Base-by-base conservation (phyloP, 2,113 vertebrate species). In the Hippocampus barbouri region DNA sequence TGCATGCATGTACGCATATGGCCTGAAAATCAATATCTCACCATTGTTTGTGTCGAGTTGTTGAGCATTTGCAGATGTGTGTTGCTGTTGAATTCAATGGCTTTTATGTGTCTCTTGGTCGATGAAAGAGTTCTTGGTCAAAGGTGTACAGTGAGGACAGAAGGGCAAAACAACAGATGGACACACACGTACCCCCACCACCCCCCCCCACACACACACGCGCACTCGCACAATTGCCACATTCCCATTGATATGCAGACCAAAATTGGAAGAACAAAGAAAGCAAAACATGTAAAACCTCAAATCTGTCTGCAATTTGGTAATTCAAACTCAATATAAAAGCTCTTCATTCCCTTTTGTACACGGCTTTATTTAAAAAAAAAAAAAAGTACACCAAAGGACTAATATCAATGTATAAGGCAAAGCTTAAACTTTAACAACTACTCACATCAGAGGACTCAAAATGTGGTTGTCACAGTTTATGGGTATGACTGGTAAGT, bases 311-410 rank as follows among this genome's bases (percentile, higher is more conserved):
- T 53, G 30, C 3, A 40, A 68, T 34, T 40, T 68, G 18, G 49
- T 10, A 54, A 54, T 4, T 54, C 8, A 30, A 54, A 68, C 30
- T 40, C 21, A 23, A 38, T 54, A 38, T 23, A 18, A n/a, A 14
- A n/a, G 20, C 12, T 54, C 18, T 69, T 69, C 9, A 15, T 69
- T 34, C 16, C 20, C 30, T 94, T 96, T 96, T 94, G 76, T 93
- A 95, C 90, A 96, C 94, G 86, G 25, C 94, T 98, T 98, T 97
- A 97, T 98, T 98, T 94, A 92, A 96, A 96, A 98, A 96, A 92
- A 98, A 96, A 92, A 96, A 98, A 97, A 97, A 97, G 94, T 97
- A 97, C 94, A 96, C 92, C 92, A 93, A 93, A 89, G 85, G 89
- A 92, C 93, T 93, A 91, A 95, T 93, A 92, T 93, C 82, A 82